These are phyloP conservation scores for Delphinus delphis DNA, from an alignment of 2,113 vertebrate genomes.

Conservation along the genomic window DNA sequence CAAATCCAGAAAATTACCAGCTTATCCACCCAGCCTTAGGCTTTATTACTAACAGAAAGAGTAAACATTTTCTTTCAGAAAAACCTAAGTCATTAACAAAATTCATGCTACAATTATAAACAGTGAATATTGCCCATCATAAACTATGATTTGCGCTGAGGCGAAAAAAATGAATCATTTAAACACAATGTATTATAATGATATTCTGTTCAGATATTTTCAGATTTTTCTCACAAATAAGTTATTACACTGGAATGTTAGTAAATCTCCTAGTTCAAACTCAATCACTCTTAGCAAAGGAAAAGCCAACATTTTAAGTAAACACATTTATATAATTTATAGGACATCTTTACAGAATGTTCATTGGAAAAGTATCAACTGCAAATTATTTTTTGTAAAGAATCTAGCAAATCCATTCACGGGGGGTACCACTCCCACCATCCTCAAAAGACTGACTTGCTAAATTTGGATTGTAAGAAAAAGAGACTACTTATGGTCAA, in stretches of 20 bases:
- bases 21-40: neutral
- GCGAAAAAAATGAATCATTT: slow-evolving; percentile 19
- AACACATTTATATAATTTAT: neutral
- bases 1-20: slow-evolving; percentile 6
- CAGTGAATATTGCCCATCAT: neutral
- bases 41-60: neutral
- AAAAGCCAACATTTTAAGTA: slow-evolving; percentile 41
- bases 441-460: neutral
- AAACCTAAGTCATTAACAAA: slow-evolving; percentile 22
- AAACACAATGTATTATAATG: slow-evolving; percentile 5
- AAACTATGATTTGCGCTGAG: neutral
- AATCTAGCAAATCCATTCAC: slow-evolving; percentile 8
- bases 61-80: slow-evolving; percentile 26
- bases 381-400: neutral
- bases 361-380: neutral
- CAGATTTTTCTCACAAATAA: neutral
- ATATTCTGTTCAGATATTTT: slow-evolving; percentile 15
- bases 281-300: slow-evolving; percentile 2
- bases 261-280: slow-evolving; percentile 43
- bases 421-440: neutral
- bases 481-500: neutral
- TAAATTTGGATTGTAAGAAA: slow-evolving; percentile 12
- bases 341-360: slow-evolving; percentile 13
- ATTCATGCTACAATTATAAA: neutral
- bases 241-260: neutral